Evolutionary conservation across 2,797 vertebrate species (phyloP), one percentile per base, ranked within the genome.

Genomic region (Lophotriccus pileatus): DNA sequence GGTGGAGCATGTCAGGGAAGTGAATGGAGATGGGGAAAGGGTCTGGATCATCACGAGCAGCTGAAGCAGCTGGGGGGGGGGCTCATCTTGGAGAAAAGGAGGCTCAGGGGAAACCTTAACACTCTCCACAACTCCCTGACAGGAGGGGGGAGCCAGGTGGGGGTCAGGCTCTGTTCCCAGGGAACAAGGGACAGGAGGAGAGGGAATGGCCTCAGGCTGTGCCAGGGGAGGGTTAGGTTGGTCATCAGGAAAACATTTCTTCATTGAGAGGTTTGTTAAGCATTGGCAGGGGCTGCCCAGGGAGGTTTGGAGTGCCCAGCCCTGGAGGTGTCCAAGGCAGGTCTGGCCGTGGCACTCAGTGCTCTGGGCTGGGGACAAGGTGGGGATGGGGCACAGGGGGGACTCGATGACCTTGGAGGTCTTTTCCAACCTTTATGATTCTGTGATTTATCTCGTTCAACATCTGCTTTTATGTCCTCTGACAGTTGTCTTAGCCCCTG

Each of bases 401-500:
- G 22, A 2, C 34, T 41, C 0, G 1, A 0, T 12, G 56, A 7
- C 1, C 56, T 49, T 9, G 43, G 23, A 63, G 6, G 7, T 7
- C 56, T 44, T 58, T 44, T 44, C 12, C 72, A 70, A 5, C n/a
- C 24, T 44, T 2, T 28, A 4, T 27, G 2, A 21, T 25, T 15
- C 24, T 15, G 8, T 10, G 56, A 28, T 91, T 89, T 77, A 8
- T 91, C n/a, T 9, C n/a, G 37, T 55, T 80, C 43, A 91, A 15
- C 53, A 81, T 50, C 46, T 94, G 64, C n/a, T 77, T 85, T 80
- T 78, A 50, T 62, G 12, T 27, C 62, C 66, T 67, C 34, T 89
- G 76, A 36, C 44, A 76, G 32, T 87, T 37, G 30, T 21, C 32
- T 60, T 27, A 62, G 32, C 41, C 66, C 36, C 46, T 81, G 5